Evolutionary conservation across 92 coral and sea anemone genomes (phyloP), one percentile per base, ranked within the genome.

Genomic region (Virgularia gustaviana): DNA sequence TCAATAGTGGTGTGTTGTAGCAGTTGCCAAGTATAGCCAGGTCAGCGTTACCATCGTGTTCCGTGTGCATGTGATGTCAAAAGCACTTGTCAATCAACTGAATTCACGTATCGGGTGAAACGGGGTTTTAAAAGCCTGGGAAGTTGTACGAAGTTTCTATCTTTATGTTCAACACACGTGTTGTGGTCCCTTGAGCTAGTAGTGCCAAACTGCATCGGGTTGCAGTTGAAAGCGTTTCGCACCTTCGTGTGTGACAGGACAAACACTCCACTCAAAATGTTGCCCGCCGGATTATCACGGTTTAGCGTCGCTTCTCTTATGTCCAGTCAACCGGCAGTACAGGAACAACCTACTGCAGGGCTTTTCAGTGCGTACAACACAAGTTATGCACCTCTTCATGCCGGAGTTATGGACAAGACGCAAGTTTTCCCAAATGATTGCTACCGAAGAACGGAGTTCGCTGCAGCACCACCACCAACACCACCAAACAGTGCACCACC

Each of bases 71-170:
- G 10, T 19, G 19, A 29, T 47, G 75, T 68, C 75, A 68, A 33
- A 31, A 59, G 61, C 61, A 49, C 75, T 53, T 68, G 75, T 68
- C 75, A 68, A 68, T 68, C 75, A 68, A 45, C 51, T n/a, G 28
- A 33, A 22, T 52, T 52, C 28, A 57, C 73, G 32, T 39, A 33
- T 16, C 58, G 47, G 57, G 55, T 24, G 47, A 66, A 66, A 66
- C 33, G 51, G 41, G 47, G 49, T 41, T 66, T 66, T 66, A 43
- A 66, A 68, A 68, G 36, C 54, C 73, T 43, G 37, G 37, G 15
- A 52, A 66, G 47, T 43, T 32, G 2, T 12, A 2, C 9, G 55
- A 37, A 57, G 36, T 49, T 28, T 47, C n/a, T n/a, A n/a, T n/a
- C n/a, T n/a, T n/a, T n/a, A n/a, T n/a, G n/a, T n/a, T n/a, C n/a